Base-by-base conservation (phyloP, 2,797 vertebrate genomes). In the Percopsis omiscomaycus region DNA sequence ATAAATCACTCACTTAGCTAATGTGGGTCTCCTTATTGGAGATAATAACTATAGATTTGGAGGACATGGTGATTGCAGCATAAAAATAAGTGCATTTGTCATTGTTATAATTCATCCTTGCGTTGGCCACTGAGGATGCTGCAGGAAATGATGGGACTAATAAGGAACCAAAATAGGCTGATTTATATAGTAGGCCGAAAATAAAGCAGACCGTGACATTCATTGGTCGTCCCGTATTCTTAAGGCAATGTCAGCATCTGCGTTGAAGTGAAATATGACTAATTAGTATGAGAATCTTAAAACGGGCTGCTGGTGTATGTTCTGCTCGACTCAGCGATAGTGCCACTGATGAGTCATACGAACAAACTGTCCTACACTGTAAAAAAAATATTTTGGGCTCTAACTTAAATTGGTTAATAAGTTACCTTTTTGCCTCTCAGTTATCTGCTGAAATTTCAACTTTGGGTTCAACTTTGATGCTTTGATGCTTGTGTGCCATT, bases 1-100 rank as follows among this genome's bases (percentile, higher is more conserved):
- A 88, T 91, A 86, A 90, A 91, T 91, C 89, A 89, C 78, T 73
- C 81, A 82, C 80, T 80, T 77, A 79, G 79, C 79, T 89, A 87
- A 89, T 83, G 85, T 75, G 79, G 69, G 79, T 82, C 80, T 88
- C 83, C 81, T 77, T 88, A 89, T 83, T 79, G 52, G 80, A 88
- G 88, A 89, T 89, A 90, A 91, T 91, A 59, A 86, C 84, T 88
- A 89, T 88, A 81, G 86, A 90, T 90, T 87, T 64, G 64, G 72
- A 79, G 84, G 77, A 76, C 83, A 83, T 87, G 79, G 83, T 84
- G 86, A 90, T 84, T 84, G 76, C 84, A 62, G 78, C 84, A 74
- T 75, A 74, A 79, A 83, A 86, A 80, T 86, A 90, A 86, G 84
- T 76, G 80, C 86, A 89, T 91, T 89, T 89, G 84, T 89, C 89